These are phyloP conservation scores for Sinocyclocheilus maitianheensis DNA, from an alignment of 2,113 vertebrate genomes.

Conservation along the genomic window DNA sequence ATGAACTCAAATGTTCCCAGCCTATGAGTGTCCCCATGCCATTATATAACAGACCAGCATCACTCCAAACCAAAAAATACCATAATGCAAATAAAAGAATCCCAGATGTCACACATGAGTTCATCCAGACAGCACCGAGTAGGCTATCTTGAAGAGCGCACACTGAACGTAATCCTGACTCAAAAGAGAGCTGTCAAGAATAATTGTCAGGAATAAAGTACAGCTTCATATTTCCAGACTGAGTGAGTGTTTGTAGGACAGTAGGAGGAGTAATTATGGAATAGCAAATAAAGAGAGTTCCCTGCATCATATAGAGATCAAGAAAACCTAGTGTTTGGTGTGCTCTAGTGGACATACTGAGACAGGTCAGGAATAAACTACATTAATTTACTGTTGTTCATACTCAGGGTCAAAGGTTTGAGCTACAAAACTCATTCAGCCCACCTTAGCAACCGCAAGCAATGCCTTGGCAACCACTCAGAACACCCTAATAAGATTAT, in stretches of 20 bases:
- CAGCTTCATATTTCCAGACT: neutral
- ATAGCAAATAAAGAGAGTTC: too few species aligned
- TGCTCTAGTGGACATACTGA: conserved; percentile 35
- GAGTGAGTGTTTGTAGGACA: neutral
- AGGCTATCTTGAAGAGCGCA: neutral
- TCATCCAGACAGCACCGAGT: too few species aligned
- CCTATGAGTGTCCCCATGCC: too few species aligned
- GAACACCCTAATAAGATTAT: neutral
- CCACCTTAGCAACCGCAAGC: neutral
- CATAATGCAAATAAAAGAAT: too few species aligned
- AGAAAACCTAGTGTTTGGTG: neutral
- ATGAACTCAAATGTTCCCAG: too few species aligned
- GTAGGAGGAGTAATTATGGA: neutral
- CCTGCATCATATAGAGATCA: neutral
- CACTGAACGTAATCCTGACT: neutral
- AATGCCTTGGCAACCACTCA: neutral
- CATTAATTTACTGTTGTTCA: neutral
- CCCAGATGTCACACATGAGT: too few species aligned
- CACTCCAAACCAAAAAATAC: too few species aligned
- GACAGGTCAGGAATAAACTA: neutral
- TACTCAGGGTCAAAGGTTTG: too few species aligned
- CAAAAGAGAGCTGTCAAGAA: neutral
- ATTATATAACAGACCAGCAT: too few species aligned
- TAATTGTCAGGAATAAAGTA: neutral
- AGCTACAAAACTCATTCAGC: neutral